Evolutionary conservation across 1,140 invertebrate species (phyloP), one percentile per base, ranked within the genome.

Genomic region (Nasonia longicornis): DNA sequence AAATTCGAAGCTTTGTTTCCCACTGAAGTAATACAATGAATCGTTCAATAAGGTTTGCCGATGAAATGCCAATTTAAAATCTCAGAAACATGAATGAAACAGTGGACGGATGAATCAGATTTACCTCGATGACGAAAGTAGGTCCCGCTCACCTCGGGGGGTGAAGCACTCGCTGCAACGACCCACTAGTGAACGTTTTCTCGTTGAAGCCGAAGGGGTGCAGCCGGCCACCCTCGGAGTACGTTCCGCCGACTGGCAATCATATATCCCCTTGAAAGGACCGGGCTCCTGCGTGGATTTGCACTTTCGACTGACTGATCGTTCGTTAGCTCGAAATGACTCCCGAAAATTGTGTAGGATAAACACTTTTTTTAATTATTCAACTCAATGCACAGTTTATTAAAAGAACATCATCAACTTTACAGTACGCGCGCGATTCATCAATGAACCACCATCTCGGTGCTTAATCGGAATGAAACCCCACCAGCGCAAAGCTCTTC

Each of bases 221-320:
- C 66, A 67, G 26, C 26, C 64, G 70, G 73, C 83, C 85, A 72
- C 86, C 87, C 87, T 86, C 71, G 58, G 66, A 52, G 52, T 75
- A 83, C 77, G 79, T 84, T 84, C 81, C 74, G 76, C 83, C 82
- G 74, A 70, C 79, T 81, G 76, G 80, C 73, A 87, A 89, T 89
- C 88, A 89, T 89, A 88, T 86, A 87, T 90, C 88, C 88, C 87
- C 87, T 89, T 88, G 29, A 89, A 58, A 89, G 84, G 79, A 83
- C 26, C 42, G 35, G 35, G 67, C 29, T n/a, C n/a, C 29, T 77
- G 64, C 31, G 16, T 26, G 22, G 63, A 22, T 64, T 64, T 67
- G 10, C 64, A 48, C 3, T 77, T 77, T 26, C 64, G 3, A 26
- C 20, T 35, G 11, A 4, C 38, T 77, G 22, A 48, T 22, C 22